A percentile compares a stretch with the other conserved stretches of the same genome.
These are phyloP conservation scores for Bubo blakistoni DNA, from an alignment of 2,113 vertebrate species.

Conservation along the genomic window DNA sequence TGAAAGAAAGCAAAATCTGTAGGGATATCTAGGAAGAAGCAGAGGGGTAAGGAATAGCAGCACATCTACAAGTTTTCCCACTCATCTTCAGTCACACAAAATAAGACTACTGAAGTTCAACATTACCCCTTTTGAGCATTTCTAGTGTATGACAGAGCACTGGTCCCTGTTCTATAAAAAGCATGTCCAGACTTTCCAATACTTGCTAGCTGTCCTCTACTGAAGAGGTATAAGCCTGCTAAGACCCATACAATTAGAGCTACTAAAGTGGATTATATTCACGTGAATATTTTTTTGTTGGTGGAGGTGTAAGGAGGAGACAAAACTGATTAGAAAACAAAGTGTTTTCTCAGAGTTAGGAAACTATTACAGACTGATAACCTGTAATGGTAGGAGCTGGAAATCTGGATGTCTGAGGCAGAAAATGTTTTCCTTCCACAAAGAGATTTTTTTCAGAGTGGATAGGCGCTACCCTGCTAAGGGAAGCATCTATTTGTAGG, in stretches of 20 bases:
- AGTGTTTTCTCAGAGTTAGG: not conserved
- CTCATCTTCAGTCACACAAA: not conserved
- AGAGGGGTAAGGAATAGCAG: not conserved
- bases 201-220: not conserved
- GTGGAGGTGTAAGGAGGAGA: not conserved
- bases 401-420: not conserved
- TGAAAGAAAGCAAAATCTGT: not conserved
- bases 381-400: not conserved
- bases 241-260: conserved; percentile 22
- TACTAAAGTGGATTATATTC: conserved; percentile 21
- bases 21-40: not conserved
- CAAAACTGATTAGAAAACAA: not conserved
- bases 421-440: not conserved
- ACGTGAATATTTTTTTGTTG: not conserved
- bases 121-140: not conserved
- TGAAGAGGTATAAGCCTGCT: conserved; percentile 14
- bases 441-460: not conserved
- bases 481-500: not conserved
- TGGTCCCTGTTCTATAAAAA: not conserved
- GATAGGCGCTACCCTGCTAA: not conserved
- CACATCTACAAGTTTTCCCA: not conserved
- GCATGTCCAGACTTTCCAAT: not conserved
- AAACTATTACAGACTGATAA: not conserved
- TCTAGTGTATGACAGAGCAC: not conserved
- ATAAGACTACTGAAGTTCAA: not conserved